Evolutionary conservation across 2,797 vertebrate species (phyloP), one percentile per base, ranked within the genome.

Genomic region (Poeciliopsis turneri): DNA sequence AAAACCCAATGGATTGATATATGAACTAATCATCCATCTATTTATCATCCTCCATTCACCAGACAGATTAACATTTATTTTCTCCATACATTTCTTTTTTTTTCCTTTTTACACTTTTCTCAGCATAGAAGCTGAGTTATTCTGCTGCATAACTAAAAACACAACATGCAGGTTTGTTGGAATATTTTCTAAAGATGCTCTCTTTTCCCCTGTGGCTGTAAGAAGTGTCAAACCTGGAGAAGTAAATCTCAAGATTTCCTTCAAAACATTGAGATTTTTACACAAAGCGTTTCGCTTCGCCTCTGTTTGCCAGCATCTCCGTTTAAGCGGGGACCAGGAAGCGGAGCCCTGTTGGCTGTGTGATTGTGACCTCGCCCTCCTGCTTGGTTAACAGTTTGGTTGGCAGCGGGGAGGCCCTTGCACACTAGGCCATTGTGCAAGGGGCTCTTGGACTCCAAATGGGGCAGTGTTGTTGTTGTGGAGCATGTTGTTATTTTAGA

Each of bases 391-490:
- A 90, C 84, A 92, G 89, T 86, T 89, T 83, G 84, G 88, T 92
- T 78, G 88, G 91, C 86, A 76, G 88, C n/a, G 43, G 88, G 87
- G 86, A 90, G 90, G 92, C 90, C 88, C 78, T 85, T 41, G 84
- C 94, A 95, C 93, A 95, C 94, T 94, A 75, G 82, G 76, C 91
- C 88, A 93, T 95, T 95, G 94, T 94, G 89, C 75, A 69, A 30
- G 84, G 82, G 88, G 87, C 87, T 89, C 86, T 74, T 83, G 84
- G 90, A 79, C 87, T 91, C 87, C 87, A 91, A 93, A 89, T 87
- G 90, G 87, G 87, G 78, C 90, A 87, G 84, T 84, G 86, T 88
- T 93, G 89, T 93, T 93, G 90, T 93, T 93, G 88, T 91, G 88
- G 81, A 72, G 82, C 86, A 46, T 88, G 93, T 92, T 93, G 92